Base-by-base conservation (phyloP, 2,888 invertebrate species). In the Limnephilus lunatus region DNA sequence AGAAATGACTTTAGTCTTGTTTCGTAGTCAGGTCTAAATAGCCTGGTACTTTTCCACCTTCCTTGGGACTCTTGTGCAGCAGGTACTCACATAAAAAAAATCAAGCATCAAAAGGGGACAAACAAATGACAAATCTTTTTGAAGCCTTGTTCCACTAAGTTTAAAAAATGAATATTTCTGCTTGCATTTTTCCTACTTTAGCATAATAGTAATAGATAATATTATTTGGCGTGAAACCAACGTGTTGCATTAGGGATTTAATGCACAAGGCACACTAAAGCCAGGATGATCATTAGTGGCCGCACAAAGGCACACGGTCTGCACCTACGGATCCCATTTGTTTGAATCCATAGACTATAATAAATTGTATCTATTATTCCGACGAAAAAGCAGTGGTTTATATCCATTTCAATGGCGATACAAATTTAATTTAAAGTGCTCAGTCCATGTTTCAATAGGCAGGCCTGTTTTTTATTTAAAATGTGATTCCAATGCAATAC, bases 181-280 rank as follows among this genome's bases (percentile, higher is more conserved):
- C 25, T 2, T 25, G 25, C 68, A 68, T 68, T 68, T 68, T 68
- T 68, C 68, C 68, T 25, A 68, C 68, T 68, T 68, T 68, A 3
- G 68, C 68, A 68, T 25, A 68, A 68, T 68, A 68, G 15, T 48
- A 48, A 48, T 48, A 48, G 14, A 48, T 48, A 48, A 48, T 48
- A 9, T 19, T 68, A 7, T 68, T 68, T 68, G 68, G 25, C 25
- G 25, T 68, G 68, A n/a, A 68, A 68, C 68, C 25, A 68, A 68
- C 68, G 68, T 68, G 68, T 68, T 68, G 68, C 68, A 68, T 68
- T 68, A 68, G 68, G 68, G 68, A 2, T n/a, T 68, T 68, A 68
- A 68, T 68, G 68, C 68, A 68, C 68, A 68, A 68, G 68, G 68
- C 68, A 68, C 68, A n/a, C 68, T 68, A 68, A 68, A 68, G 68